Evolutionary conservation across 2,797 vertebrate genomes (phyloP), one percentile per base, ranked within the genome.

Genomic region (Karalla daura): DNA sequence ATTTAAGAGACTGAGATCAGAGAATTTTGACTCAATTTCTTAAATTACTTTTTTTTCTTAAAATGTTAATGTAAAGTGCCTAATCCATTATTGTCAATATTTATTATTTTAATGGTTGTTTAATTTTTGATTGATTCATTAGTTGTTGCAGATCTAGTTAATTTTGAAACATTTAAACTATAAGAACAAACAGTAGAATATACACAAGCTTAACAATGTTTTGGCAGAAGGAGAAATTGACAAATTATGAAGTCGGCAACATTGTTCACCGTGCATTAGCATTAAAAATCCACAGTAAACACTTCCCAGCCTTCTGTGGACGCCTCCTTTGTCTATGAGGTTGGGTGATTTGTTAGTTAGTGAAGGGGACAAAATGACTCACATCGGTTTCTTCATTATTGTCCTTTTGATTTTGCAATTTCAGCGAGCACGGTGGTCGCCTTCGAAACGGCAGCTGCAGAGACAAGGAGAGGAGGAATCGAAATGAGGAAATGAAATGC

Each of bases 401-500:
- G 23, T 83, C 72, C 3, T 61, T 86, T 61, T 64, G 75, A 36
- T 61, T 78, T 11, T 70, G 80, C 27, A 93, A 68, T 55, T 81
- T 83, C 21, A 93, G 74, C 44, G 86, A 89, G 55, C 76, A 85
- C 0, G 89, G 90, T 32, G 87, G 81, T 71, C 72, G 75, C 71
- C 78, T 81, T 76, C 61, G 75, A 64, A 86, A 80, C 2, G 66
- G 59, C 32, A 60, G 44, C 91, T 92, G 23, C 14, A 78, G 72
- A 65, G 28, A 18, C 32, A 71, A 41, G 49, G 13, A n/a, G 18
- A 56, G 2, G 5, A 40, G 13, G 27, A 37, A 24, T 2, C 36
- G 58, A 33, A 56, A 43, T 9, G 23, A 30, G 35, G 45, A 39
- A 24, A 53, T 5, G 13, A 24, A 13, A 15, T n/a, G 5, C 9